Base-by-base conservation (phyloP, 2,888 invertebrate species). In the Cephus runcator region DNA sequence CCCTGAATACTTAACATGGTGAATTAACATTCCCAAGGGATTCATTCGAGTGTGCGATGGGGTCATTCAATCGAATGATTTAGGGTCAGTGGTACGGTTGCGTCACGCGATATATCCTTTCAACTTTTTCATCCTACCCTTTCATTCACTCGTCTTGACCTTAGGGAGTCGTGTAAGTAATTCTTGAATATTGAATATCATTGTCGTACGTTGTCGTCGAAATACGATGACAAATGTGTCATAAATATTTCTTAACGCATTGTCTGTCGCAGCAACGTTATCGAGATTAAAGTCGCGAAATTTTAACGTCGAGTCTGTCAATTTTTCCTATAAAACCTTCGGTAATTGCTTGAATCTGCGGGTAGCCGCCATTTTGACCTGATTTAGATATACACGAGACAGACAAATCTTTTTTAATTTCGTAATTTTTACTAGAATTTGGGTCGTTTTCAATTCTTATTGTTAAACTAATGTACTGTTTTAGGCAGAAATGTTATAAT, bases 351-450 rank as follows among this genome's bases (percentile, higher is more conserved):
- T 68, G 69, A 68, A 36, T 73, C 76, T 56, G 71, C 76, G 76
- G 76, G 78, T 75, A 73, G 75, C 78, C 78, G 78, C 78, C 78
- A 78, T 78, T 78, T 69, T 78, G 75, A 78, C 78, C 78, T 78
- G 68, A 78, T 75, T 78, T 73, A 75, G 33, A 68, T 78, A 33
- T 68, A 69, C 34, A 75, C 36, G 74, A 36, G 68, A 79, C 75
- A 76, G 73, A 69, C 77, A 69, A 77, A 34, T 78, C 68, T 56
- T 56, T 56, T 56, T 68, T 69, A 76, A 73, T 79, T 75, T 76
- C 77, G 75, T 75, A 68, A 79, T 73, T 73, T 23, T 56, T 56
- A 23, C 56, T 56, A 9, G 23, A 2, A 56, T 56, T 56, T 23
- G 2, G 9, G 23, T 23, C 23, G 1, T 9, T 56, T 56, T 56